Conservation (phyloP, 2,888 invertebrate genomes). For the Spisula solida region DNA sequence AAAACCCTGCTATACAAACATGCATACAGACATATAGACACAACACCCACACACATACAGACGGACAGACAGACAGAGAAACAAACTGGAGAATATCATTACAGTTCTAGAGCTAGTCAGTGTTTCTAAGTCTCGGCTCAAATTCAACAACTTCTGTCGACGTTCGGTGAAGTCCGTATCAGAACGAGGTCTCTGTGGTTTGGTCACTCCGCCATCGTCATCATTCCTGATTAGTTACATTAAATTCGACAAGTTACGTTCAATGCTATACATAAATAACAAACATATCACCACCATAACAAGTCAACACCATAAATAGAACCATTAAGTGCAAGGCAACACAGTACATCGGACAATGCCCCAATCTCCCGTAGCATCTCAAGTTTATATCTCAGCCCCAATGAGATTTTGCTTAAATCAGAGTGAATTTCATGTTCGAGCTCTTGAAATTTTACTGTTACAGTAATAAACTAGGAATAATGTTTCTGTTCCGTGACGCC, state of each 20-base stretch:
- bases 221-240: constrained; percentile 10
- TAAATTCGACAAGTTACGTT: background rate
- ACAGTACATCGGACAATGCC: no score
- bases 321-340: no score
- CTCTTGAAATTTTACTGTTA: no score
- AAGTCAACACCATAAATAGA: no score
- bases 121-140: constrained; percentile 66
- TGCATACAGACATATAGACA: constrained; percentile 1
- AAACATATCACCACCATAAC: no score
- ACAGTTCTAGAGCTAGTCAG: constrained; percentile 29
- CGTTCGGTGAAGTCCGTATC: constrained; percentile 63
- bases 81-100: background rate
- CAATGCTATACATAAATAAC: background rate
- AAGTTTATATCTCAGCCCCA: no score
- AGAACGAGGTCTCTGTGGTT: constrained; percentile 16
- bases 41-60: background rate
- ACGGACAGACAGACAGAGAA: background rate
- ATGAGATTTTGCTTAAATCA: no score
- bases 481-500: no score
- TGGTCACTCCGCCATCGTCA: background rate
- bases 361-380: no score
- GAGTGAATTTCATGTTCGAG: no score
- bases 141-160: constrained; percentile 60
- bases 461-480: no score
- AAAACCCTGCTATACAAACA: background rate